Conservation (phyloP, 2,888 invertebrate species). For the Miltochrista miniata region DNA sequence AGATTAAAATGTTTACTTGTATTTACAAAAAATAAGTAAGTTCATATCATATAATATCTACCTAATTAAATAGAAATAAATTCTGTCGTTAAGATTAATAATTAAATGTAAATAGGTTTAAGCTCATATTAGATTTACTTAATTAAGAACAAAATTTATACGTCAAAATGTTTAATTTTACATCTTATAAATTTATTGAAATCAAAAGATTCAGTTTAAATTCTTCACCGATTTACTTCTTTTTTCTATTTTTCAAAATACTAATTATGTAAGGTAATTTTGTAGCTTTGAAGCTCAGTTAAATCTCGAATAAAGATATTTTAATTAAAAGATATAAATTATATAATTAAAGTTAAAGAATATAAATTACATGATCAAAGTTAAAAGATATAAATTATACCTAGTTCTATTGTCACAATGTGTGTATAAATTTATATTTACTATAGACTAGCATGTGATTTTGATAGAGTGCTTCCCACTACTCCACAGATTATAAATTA, state of each 20-base stretch:
- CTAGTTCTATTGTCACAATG: neutral
- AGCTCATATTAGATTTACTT: slow-evolving; percentile 9
- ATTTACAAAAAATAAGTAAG: slow-evolving; percentile 1
- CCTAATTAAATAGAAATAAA: slow-evolving; percentile 12
- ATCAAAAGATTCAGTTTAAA: too few relatives aligned
- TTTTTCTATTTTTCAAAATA: too few relatives aligned
- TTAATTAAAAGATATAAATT: neutral
- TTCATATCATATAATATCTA: too few relatives aligned
- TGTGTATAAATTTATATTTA: neutral
- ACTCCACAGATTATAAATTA: neutral
- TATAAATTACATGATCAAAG: neutral
- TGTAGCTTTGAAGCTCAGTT: neutral
- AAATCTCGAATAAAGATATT: neutral
- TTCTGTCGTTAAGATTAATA: slow-evolving; percentile 30
- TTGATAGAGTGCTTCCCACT: neutral
- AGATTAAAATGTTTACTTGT: slow-evolving; percentile 13
- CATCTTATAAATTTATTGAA: too few relatives aligned
- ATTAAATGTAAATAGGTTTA: slow-evolving; percentile 33
- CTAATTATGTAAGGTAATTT: too few relatives aligned
- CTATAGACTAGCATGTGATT: too few relatives aligned
- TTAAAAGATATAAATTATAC: neutral
- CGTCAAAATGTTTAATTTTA: too few relatives aligned
- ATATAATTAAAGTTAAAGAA: neutral
- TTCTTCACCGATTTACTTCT: too few relatives aligned
- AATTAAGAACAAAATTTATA: neutral